A percentile compares a stretch with the other conserved stretches of the same genome.
These are phyloP conservation scores for Cettia cetti DNA, from an alignment of 2,113 vertebrate species.

Conservation along the genomic window DNA sequence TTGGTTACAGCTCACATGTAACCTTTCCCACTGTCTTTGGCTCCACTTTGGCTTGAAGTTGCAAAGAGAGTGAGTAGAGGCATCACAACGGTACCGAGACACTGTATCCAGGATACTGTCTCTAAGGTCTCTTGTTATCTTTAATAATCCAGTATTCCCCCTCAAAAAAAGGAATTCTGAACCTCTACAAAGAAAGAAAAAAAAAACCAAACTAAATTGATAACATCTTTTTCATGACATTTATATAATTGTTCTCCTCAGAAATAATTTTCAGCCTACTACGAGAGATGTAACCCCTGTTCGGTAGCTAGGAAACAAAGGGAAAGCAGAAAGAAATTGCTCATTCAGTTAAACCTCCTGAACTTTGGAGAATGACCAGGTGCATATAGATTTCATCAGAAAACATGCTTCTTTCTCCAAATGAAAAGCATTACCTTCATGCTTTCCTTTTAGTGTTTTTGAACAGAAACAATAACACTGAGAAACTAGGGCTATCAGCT, in stretches of 20 bases:
- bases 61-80: neutral
- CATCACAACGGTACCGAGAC: neutral
- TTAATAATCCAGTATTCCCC: neutral
- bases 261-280: conserved; percentile 62
- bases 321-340: conserved; percentile 32
- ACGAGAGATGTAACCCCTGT: conserved; percentile 10
- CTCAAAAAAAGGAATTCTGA: conserved; percentile 14
- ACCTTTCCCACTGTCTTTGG: conserved; percentile 38
- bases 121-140: conserved; percentile 54
- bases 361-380: conserved; percentile 28
- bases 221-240: conserved; percentile 62
- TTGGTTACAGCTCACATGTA: conserved; percentile 36
- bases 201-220: neutral
- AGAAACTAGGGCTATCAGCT: neutral
- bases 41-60: neutral
- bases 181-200: neutral
- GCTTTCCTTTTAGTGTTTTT: neutral
- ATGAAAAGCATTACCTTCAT: neutral
- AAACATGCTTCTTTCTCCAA: neutral
- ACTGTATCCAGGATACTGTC: conserved; percentile 6
- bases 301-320: conserved; percentile 67
- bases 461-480: neutral
- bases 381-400: conserved; percentile 3
- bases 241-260: conserved; percentile 68
- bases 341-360: conserved; percentile 41